Conservation (phyloP, 2,888 invertebrate genomes). For the Andricus curvator region DNA sequence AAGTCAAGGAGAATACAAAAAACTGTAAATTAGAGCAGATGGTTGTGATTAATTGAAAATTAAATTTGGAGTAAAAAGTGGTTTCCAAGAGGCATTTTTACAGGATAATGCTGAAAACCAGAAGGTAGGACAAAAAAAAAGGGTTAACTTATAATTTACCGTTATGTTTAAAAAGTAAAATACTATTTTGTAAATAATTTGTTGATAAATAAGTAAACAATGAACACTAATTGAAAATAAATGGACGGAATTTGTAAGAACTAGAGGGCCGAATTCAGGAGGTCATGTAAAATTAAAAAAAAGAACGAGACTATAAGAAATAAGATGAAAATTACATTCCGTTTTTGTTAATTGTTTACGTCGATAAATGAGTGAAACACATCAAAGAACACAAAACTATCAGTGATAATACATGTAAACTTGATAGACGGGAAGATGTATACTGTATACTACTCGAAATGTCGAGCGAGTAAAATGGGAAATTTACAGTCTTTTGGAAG, state of each 20-base stretch:
- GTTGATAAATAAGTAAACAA: not conserved
- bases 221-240: not conserved
- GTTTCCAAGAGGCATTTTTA: not conserved
- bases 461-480: not conserved
- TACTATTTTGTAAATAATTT: not conserved
- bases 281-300: not conserved
- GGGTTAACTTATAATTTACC: not conserved
- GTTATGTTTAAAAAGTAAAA: not conserved
- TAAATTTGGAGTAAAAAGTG: not conserved
- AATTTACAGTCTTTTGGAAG: not conserved
- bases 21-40: not conserved
- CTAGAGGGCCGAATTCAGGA: not conserved
- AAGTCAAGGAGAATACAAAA: not conserved
- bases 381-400: not conserved
- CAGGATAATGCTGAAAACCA: not conserved
- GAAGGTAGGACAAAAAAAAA: not conserved
- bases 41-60: not conserved
- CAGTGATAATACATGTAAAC: not conserved
- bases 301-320: not conserved
- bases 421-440: not conserved
- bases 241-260: not conserved
- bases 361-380: not conserved
- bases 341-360: slow-evolving; percentile 1
- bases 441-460: not conserved
- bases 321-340: not conserved